phyloP scores from a whole-genome alignment of 2,113 vertebrate species.

The Microcebus ravelobensis region DNA sequence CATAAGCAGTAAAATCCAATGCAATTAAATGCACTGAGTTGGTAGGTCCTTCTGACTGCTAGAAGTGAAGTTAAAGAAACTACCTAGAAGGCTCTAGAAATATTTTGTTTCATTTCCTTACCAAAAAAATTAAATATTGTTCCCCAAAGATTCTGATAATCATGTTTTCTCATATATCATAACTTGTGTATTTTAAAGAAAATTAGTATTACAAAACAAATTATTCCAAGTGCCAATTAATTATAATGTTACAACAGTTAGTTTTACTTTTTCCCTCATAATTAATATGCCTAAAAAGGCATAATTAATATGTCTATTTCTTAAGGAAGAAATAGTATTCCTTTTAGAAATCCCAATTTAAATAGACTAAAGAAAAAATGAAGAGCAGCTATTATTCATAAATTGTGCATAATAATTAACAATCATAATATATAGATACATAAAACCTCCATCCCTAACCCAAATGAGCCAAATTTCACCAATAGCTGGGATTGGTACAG shows the following conservation, averaged over 20 bases:
- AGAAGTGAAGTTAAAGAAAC: neutral
- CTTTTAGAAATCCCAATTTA: constrained; percentile 45
- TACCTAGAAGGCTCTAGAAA: neutral
- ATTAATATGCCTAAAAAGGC: constrained; percentile 18
- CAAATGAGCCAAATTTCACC: neutral
- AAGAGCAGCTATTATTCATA: neutral
- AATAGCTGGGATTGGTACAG: neutral
- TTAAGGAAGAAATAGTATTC: constrained; percentile 10
- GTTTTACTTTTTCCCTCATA: constrained; percentile 30
- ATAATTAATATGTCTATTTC: no score
- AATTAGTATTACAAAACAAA: constrained; percentile 39
- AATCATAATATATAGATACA: neutral
- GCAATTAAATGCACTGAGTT: neutral
- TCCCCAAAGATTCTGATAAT: neutral
- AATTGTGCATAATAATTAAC: neutral
- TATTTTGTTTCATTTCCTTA: neutral
- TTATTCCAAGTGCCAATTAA: constrained; percentile 41
- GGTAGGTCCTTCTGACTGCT: neutral
- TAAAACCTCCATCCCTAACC: neutral
- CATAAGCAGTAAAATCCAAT: neutral
- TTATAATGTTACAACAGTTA: constrained; percentile 45
- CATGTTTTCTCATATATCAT: neutral
- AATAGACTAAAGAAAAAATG: constrained; percentile 12
- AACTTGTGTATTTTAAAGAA: neutral
- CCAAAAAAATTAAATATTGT: neutral